Evolutionary conservation across 2,797 vertebrate genomes (phyloP).

Genomic region (Tangara arthus): DNA sequence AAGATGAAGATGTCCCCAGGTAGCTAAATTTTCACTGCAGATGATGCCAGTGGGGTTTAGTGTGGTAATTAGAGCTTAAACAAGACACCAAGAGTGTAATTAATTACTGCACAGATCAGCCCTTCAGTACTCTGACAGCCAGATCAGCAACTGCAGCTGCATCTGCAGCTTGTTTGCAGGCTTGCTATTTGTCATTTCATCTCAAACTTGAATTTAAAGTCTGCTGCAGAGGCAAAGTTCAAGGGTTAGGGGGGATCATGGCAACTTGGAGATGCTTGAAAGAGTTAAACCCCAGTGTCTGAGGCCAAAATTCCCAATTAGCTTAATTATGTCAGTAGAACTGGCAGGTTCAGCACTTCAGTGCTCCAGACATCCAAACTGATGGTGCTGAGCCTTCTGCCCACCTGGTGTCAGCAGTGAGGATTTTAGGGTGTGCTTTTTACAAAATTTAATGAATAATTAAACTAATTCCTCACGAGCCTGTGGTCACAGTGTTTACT

Average conservation of each 20-base stretch:
- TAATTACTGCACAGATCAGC: not conserved
- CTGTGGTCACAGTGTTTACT: not conserved
- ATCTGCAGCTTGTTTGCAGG: not conserved
- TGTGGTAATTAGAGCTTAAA: not conserved
- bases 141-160: not conserved
- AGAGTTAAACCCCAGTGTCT: fast-evolving
- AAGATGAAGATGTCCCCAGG: not conserved
- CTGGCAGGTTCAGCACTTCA: not conserved
- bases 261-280: not conserved
- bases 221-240: not conserved
- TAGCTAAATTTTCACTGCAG: not conserved
- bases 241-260: too few relatives aligned
- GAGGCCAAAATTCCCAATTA: not conserved
- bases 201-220: not conserved
- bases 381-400: not conserved
- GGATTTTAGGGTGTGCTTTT: not conserved
- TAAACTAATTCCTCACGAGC: too few relatives aligned
- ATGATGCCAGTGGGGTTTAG: not conserved
- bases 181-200: not conserved
- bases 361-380: not conserved
- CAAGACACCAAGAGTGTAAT: not conserved
- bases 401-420: not conserved
- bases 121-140: not conserved
- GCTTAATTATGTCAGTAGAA: not conserved
- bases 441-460: not conserved